phyloP scores from a whole-genome alignment of 1,140 invertebrate genomes.

The Drosophila yakuba region DNA sequence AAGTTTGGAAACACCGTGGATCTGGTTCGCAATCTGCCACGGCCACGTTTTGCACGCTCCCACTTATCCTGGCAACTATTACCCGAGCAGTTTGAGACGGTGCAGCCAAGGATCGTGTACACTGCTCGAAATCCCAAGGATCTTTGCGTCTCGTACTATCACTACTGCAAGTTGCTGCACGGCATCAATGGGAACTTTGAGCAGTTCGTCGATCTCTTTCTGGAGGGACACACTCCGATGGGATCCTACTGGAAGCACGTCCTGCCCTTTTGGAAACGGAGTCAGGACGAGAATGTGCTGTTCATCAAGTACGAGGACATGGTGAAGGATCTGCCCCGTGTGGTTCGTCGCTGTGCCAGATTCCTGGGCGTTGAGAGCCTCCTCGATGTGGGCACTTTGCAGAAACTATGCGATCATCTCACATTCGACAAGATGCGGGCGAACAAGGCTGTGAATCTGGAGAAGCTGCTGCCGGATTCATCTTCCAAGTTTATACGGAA shows the following conservation, averaged over 20 bases:
- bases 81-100: conserved; percentile 88
- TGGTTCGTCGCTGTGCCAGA: conserved; percentile 88
- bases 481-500: conserved; percentile 90
- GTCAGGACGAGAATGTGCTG: conserved; percentile 90
- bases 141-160: conserved; percentile 95
- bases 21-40: conserved; percentile 88
- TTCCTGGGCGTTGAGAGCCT: conserved; percentile 89
- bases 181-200: conserved; percentile 90
- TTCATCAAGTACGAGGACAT: conserved; percentile 95
- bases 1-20: conserved; percentile 84
- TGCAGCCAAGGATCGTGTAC: conserved; percentile 95
- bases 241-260: conserved; percentile 90
- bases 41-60: conserved; percentile 91
- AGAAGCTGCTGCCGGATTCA: conserved; percentile 86
- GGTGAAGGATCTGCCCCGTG: conserved; percentile 89
- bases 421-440: conserved; percentile 93
- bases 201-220: conserved; percentile 92
- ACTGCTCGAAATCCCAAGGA: conserved; percentile 97
- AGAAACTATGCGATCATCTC: conserved; percentile 89
- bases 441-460: conserved; percentile 91
- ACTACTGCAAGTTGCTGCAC: conserved; percentile 92
- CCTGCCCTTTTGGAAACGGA: conserved; percentile 89
- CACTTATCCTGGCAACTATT: conserved; percentile 92
- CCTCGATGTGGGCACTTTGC: conserved; percentile 88
- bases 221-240: conserved; percentile 89